Conservation (phyloP, 2,797 vertebrate species). For the Tragopan temminckii region DNA sequence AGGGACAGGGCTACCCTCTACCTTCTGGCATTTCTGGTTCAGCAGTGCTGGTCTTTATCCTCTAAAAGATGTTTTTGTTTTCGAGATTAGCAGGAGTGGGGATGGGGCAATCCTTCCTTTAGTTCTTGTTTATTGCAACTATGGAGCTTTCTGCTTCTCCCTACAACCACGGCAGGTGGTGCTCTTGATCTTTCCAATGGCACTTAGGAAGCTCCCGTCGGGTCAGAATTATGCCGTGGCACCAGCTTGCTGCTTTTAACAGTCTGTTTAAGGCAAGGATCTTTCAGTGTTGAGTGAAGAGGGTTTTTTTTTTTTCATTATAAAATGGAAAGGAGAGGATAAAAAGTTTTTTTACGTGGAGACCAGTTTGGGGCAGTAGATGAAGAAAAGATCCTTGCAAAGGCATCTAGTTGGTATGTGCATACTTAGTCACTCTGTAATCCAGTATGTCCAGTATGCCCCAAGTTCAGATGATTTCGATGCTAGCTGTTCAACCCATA, state of each 20-base stretch:
- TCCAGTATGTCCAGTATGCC: neutral
- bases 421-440: neutral
- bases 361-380: neutral
- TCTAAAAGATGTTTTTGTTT: neutral
- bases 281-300: neutral
- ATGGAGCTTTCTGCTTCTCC: constrained; percentile 9
- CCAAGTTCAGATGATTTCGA: neutral
- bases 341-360: neutral
- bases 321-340: neutral
- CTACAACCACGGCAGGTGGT: constrained; percentile 29
- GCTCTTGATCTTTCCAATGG: constrained; percentile 28
- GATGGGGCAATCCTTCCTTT: neutral
- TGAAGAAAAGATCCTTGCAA: neutral
- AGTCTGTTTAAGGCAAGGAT: neutral
- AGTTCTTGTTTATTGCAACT: neutral
- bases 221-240: neutral
- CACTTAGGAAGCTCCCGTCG: neutral
- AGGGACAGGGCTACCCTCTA: neutral
- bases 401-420: neutral
- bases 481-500: neutral
- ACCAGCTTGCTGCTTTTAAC: neutral
- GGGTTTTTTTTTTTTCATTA: neutral
- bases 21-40: neutral
- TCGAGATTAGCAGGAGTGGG: neutral
- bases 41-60: neutral